Evolutionary conservation across 1,140 invertebrate genomes (phyloP), one percentile per base, ranked within the genome.

Genomic region (Sycobia sp.): DNA sequence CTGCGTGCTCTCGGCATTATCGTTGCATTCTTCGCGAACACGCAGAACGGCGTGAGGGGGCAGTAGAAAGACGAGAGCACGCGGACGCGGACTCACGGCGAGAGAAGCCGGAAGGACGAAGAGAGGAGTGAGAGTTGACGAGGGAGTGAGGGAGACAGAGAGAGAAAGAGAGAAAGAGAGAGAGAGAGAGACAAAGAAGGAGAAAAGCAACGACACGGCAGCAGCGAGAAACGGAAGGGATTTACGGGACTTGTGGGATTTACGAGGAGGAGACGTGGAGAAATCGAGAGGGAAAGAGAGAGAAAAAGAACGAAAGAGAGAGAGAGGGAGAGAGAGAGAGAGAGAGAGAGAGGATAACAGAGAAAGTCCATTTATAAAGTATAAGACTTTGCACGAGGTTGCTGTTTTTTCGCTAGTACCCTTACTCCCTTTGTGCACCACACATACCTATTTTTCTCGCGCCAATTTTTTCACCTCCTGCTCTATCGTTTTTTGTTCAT

Each of bases 321-420:
- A 32, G 16, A 10, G 20, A 13, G 27, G 46, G 55, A 65, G 56
- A 60, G 63, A 65, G 63, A 65, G 60, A 65, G 41, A 62, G 29
- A 18, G 38, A 9, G 41, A 16, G 36, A 14, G 34, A 32, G 16
- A 10, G 20, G 9, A 20, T 54, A 60, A 65, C 63, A 60, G 63
- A 65, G 63, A 65, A 65, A 65, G 41, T 65, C 63, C 63, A 65
- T 65, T 65, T 65, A 65, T 60, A 60, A 65, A 41, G 32, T 47
- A 49, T 55, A 51, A 43, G 44, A 51, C 46, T 63, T 63, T 54
- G 50, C 39, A 39, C 23, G 22, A 10, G 13, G 0, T 43, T 13
- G 14, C 29, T 43, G 0, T 27, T 22, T 60, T 34, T 18, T 13
- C n/a, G 16, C 13, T 36, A 1, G 18, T 38, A 23, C 7, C 29